Conservation (phyloP, 2,113 vertebrate species). For the Phyllopteryx taeniolatus region DNA sequence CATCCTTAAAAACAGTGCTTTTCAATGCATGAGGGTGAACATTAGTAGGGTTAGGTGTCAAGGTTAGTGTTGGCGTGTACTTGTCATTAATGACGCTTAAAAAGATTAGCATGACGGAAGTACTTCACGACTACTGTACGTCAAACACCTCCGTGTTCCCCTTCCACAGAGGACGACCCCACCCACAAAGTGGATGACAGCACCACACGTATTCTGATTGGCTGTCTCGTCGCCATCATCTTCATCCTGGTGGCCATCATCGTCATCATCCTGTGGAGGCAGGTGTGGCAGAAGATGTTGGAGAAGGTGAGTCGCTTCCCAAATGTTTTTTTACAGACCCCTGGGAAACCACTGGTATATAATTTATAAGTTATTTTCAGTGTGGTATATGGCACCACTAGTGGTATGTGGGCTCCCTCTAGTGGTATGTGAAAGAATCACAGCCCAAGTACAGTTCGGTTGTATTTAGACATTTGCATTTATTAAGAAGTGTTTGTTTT, state of each 20-base stretch:
- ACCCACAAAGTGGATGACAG: constrained; percentile 95
- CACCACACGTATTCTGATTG: constrained; percentile 93
- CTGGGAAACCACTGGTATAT: no score
- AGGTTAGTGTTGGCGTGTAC: background rate
- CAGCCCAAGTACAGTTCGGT: no score
- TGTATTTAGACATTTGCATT: no score
- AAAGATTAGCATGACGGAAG: no score
- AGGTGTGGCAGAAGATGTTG: constrained; percentile 99
- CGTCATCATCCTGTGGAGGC: constrained; percentile 95
- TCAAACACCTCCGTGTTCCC: constrained; percentile 15
- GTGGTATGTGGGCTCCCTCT: no score
- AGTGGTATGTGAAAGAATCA: no score
- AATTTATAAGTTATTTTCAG: no score
- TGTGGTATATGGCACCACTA: no score
- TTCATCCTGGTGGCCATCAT: constrained; percentile 96
- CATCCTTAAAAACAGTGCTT: no score
- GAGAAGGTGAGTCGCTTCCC: constrained; percentile 83
- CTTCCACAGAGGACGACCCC: constrained; percentile 76
- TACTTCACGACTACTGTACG: background rate
- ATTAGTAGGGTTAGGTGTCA: background rate
- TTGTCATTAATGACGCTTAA: background rate
- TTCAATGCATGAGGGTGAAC: no score
- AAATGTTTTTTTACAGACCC: background rate
- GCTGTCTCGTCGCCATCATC: constrained; percentile 96
- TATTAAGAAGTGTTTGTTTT: no score